Percentiles rank a stretch among this genome's conserved stretches.
phyloP scores from a whole-genome alignment of 1,140 invertebrate genomes.

The Mizuhopecten yessoensis region DNA sequence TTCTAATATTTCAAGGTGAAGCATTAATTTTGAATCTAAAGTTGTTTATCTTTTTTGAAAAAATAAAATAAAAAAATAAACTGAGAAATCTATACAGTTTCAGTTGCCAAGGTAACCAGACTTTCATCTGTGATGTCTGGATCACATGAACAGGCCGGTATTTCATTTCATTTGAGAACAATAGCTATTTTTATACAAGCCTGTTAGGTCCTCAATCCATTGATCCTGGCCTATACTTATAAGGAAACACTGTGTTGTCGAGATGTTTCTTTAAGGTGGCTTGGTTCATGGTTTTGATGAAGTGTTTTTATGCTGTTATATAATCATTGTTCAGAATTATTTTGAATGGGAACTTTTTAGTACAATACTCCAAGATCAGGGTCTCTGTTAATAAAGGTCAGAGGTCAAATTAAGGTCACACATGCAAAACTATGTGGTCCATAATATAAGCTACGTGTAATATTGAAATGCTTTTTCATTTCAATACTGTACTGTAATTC shows the following conservation, averaged over 20 bases:
- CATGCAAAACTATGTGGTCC: no score
- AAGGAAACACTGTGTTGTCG: not conserved
- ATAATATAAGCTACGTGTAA: no score
- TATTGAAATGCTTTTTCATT: no score
- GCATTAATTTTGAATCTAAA: not conserved
- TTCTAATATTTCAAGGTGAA: not conserved
- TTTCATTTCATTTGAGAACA: slow-evolving; percentile 9
- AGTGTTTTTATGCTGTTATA: no score
- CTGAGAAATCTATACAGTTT: no score
- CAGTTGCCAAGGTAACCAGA: not conserved
- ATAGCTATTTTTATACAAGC: not conserved
- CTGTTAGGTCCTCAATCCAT: not conserved
- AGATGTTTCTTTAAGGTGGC: not conserved
- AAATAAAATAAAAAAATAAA: not conserved
- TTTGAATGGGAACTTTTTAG: no score
- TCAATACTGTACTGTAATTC: no score
- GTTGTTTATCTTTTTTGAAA: not conserved
- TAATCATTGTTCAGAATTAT: no score
- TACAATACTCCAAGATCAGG: no score
- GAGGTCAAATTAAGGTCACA: no score
- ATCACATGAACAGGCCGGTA: not conserved
- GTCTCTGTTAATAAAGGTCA: no score
- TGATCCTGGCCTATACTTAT: not conserved
- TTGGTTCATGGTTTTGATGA: not conserved
- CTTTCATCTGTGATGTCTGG: not conserved